Evolutionary conservation across 1,140 invertebrate genomes (phyloP), one percentile per base, ranked within the genome.

Genomic region (Onthophagus taurus): DNA sequence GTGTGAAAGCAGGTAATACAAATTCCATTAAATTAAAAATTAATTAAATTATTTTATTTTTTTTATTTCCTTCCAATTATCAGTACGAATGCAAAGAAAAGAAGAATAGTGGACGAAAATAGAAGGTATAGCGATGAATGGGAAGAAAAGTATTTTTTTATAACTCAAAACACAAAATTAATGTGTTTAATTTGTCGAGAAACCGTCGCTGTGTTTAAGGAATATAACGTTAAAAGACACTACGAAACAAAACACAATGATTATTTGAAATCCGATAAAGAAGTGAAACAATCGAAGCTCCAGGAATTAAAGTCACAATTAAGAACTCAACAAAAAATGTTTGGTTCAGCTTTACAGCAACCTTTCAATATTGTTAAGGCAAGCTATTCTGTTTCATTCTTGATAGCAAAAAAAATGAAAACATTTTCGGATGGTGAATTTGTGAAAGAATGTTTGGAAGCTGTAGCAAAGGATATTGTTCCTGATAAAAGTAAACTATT

Each of bases 391-490:
- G 52, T 59, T 38, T 47, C 44, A 42, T 42, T 51, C 24, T 43
- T 49, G 44, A 52, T 59, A 41, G 54, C 54, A 47, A 57, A 58
- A 54, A 49, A 39, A 45, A 42, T 38, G 31, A 35, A 62, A 60
- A 45, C 46, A 52, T 35, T 58, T 57, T 49, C 53, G 31, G 58
- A 63, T 49, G 57, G 53, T 30, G 58, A 52, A 49, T 50, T 52
- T 29, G 36, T 60, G 23, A 63, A 61, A 52, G 45, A 53, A 45
- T 63, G 57, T 48, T 37, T 61, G 47, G 51, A 53, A 33, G 29
- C 39, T 33, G 51, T 53, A 31, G 52, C 37, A 26, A 46, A 63
- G 48, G 42, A 47, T 50, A 31, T 52, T 41, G 52, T 49, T 44
- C 49, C 59, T 46, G 55, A 54, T 45, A 53, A 55, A 50, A 49